These are phyloP conservation scores for Drosophila leonis DNA, from an alignment of 2,888 invertebrate species.

Conservation along the genomic window DNA sequence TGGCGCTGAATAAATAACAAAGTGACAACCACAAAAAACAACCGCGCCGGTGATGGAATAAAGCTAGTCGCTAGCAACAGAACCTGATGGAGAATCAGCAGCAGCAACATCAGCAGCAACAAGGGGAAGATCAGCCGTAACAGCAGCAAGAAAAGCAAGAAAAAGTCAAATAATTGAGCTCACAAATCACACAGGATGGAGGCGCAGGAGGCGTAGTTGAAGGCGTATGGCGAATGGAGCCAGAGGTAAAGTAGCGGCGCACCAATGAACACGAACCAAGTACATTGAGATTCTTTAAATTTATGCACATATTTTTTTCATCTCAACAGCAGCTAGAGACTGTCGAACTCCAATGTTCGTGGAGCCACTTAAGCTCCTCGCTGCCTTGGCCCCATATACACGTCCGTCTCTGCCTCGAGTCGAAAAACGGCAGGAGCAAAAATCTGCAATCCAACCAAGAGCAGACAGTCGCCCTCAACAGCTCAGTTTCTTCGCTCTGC, in stretches of 20 bases:
- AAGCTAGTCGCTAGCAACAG: conserved; percentile 1
- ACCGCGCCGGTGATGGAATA: conserved; percentile 62
- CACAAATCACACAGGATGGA: conserved; percentile 75
- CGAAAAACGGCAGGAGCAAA: conserved; percentile 25
- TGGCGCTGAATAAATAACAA: conserved; percentile 80
- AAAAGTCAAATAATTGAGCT: conserved; percentile 79
- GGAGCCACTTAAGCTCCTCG: conserved; percentile 76
- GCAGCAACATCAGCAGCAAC: not conserved
- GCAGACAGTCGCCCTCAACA: conserved; percentile 30
- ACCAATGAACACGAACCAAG: conserved; percentile 74
- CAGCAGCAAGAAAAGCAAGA: conserved; percentile 47
- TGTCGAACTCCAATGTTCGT: conserved; percentile 52
- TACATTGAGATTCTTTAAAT: conserved; percentile 81
- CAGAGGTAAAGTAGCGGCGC: conserved; percentile 46
- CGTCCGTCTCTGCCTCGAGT: conserved; percentile 6
- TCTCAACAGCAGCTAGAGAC: conserved; percentile 43
- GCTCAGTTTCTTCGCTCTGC: conserved; percentile 26
- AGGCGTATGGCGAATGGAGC: conserved; percentile 27
- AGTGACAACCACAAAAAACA: conserved; percentile 82
- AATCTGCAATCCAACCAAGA: conserved; percentile 47
- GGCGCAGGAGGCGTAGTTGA: conserved; percentile 41
- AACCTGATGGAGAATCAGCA: conserved; percentile 8
- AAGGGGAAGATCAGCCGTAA: not conserved
- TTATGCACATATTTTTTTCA: conserved; percentile 78
- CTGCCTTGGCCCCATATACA: conserved; percentile 25